Conservation (phyloP, 2,888 invertebrate genomes). For the Ornithoptera priamus region DNA sequence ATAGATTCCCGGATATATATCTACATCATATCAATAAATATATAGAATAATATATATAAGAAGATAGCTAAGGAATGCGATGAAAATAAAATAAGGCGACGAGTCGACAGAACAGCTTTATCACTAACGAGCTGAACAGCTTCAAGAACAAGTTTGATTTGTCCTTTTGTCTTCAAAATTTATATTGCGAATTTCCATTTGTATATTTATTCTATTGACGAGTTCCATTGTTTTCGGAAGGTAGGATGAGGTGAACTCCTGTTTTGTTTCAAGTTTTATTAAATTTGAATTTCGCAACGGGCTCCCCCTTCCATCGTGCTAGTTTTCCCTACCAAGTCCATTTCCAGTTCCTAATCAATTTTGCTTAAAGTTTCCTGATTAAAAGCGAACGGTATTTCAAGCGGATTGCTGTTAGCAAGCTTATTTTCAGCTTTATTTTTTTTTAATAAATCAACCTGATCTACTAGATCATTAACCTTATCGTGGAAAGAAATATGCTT, state of each 20-base stretch:
- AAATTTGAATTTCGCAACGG: constrained; percentile 21
- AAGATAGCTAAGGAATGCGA: not conserved
- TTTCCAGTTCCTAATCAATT: constrained; percentile 27
- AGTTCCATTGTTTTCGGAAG: constrained; percentile 17
- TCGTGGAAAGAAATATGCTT: not conserved
- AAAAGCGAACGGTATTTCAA: constrained; percentile 4
- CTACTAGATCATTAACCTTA: not conserved
- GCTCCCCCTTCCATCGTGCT: constrained; percentile 2
- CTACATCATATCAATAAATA: too few species aligned
- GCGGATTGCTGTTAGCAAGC: not conserved
- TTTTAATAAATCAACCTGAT: not conserved
- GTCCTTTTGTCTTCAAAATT: constrained; percentile 6
- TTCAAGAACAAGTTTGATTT: not conserved
- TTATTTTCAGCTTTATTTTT: not conserved
- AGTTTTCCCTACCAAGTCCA: constrained; percentile 9
- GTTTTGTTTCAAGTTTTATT: constrained; percentile 12
- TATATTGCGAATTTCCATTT: constrained; percentile 14
- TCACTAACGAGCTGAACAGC: constrained; percentile 1
- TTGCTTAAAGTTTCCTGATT: constrained; percentile 23
- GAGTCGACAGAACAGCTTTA: not conserved
- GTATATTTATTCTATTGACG: constrained; percentile 18
- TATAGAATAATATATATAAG: too few species aligned
- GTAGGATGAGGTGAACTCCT: constrained; percentile 15
- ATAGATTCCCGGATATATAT: too few species aligned
- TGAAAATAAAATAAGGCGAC: not conserved